A percentile compares a stretch with the other conserved stretches of the same genome.
Conservation (phyloP, 2,113 vertebrate genomes). For the Zeus faber region DNA sequence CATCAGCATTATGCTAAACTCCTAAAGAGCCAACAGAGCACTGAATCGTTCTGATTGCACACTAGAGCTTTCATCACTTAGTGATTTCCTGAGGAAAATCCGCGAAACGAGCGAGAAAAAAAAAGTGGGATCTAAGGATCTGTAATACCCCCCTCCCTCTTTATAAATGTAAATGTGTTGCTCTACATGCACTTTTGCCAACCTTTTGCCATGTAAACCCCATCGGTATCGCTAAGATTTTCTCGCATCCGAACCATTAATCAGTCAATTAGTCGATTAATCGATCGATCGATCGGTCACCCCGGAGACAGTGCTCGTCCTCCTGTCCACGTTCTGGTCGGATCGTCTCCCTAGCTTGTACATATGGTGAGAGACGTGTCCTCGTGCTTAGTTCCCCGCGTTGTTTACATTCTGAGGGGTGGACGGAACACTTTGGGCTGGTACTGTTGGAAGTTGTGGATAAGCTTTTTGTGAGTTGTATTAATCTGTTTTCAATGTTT, state of each 20-base stretch:
- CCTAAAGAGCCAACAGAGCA: constrained; percentile 6
- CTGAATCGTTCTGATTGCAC: constrained; percentile 32
- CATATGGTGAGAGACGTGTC: constrained; percentile 37
- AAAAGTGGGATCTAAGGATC: neutral
- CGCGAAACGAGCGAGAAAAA: constrained; percentile 13
- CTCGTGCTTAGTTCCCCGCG: constrained; percentile 48
- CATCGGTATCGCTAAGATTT: no score
- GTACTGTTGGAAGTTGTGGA: constrained; percentile 48
- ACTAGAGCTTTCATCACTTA: constrained; percentile 15
- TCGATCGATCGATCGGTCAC: no score
- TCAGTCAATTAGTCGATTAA: no score
- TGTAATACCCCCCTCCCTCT: neutral
- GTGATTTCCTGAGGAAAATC: neutral
- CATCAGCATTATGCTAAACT: neutral
- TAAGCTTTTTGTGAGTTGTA: constrained; percentile 54
- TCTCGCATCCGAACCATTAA: no score
- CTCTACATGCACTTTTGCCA: constrained; percentile 40
- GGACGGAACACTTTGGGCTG: constrained; percentile 42
- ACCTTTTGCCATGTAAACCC: constrained; percentile 16
- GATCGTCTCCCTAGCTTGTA: neutral
- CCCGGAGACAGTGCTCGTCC: no score
- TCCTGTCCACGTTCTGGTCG: no score
- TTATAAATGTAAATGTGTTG: constrained; percentile 6
- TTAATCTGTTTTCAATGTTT: constrained; percentile 31
- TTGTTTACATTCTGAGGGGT: constrained; percentile 64